Evolutionary conservation across 2,797 vertebrate species (phyloP), one percentile per base, ranked within the genome.

Genomic region (Zenarchopterus dispar): DNA sequence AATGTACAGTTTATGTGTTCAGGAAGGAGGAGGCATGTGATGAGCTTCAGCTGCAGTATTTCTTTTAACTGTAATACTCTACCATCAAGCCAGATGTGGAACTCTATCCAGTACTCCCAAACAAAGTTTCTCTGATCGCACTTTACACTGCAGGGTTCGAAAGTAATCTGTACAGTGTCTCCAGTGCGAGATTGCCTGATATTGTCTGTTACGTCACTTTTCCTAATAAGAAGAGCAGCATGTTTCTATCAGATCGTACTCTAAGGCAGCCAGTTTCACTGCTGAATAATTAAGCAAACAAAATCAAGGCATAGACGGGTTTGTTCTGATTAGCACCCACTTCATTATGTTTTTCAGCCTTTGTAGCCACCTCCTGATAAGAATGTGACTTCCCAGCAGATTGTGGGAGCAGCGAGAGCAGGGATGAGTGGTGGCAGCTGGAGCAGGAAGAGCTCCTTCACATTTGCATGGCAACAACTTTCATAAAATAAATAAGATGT

Each of bases 351-450:
- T 44, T 61, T 24, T 53, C 17, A 61, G 67, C 63, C 42, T 67
- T 59, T 55, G 31, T 7, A 26, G 43, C 56, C 19, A 31, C 43
- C 50, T 45, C 48, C 55, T 48, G 50, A 51, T 51, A 48, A 45
- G 67, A 67, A 52, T 48, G 39, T 45, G 52, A 62, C 56, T 80
- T 75, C 8, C 42, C 22, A 33, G 55, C 47, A 61, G 53, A 56
- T 72, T 56, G 11, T 52, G 45, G 51, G 45, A 53, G 59, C 22
- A 76, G 13, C 36, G 44, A 28, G 16, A 28, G 28, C 42, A 17
- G 62, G 75, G 73, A 43, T 60, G 58, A 85, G 71, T 75, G 69
- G 46, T 45, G 58, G 63, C 75, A 82, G 81, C 80, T 73, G 80
- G 36, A 44, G 75, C 58, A 67, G 48, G 54, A 73, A 56, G 52